phyloP scores from a whole-genome alignment of 1,140 invertebrate genomes.

The Lordiphosa clarofinis region DNA sequence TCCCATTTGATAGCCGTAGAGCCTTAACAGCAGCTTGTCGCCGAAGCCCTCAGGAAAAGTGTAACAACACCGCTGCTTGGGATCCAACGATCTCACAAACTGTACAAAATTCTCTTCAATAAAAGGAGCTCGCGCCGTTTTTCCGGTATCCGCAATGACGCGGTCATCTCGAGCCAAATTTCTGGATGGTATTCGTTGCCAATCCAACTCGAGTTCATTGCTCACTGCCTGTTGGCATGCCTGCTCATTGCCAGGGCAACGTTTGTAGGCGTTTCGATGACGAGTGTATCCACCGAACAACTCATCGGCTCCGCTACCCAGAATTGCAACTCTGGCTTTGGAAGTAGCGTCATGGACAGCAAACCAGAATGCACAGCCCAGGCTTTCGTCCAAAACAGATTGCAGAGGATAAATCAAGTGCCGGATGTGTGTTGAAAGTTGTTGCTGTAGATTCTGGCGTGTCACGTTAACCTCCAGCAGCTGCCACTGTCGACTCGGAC shows the following conservation, averaged over 20 bases:
- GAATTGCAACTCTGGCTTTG: conserved; percentile 54
- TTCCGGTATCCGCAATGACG: conserved; percentile 88
- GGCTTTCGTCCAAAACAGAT: conserved; percentile 97
- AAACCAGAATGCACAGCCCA: conserved; percentile 97
- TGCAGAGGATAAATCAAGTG: conserved; percentile 90
- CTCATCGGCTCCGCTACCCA: conserved; percentile 97
- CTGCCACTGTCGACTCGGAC: conserved; percentile 84
- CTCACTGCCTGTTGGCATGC: conserved; percentile 80
- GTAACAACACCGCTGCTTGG: conserved; percentile 88
- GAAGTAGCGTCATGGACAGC: conserved; percentile 88
- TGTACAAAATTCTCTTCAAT: conserved; percentile 93
- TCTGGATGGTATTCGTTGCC: conserved; percentile 91
- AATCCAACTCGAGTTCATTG: conserved; percentile 88
- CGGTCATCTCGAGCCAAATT: conserved; percentile 98
- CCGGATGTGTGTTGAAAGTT: conserved; percentile 83
- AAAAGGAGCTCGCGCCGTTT: conserved; percentile 93
- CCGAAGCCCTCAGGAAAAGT: conserved; percentile 88
- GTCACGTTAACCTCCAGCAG: conserved; percentile 87
- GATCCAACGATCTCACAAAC: conserved; percentile 86
- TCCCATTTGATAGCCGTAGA: conserved; percentile 88
- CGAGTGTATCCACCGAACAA: conserved; percentile 96
- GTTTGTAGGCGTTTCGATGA: conserved; percentile 87
- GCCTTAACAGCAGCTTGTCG: conserved; percentile 94
- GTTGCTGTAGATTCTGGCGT: conserved; percentile 83
- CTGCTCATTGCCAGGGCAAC: conserved; percentile 80